Base-by-base conservation (phyloP, 1,140 invertebrate genomes). In the Trachymyrmex cornetzi region DNA sequence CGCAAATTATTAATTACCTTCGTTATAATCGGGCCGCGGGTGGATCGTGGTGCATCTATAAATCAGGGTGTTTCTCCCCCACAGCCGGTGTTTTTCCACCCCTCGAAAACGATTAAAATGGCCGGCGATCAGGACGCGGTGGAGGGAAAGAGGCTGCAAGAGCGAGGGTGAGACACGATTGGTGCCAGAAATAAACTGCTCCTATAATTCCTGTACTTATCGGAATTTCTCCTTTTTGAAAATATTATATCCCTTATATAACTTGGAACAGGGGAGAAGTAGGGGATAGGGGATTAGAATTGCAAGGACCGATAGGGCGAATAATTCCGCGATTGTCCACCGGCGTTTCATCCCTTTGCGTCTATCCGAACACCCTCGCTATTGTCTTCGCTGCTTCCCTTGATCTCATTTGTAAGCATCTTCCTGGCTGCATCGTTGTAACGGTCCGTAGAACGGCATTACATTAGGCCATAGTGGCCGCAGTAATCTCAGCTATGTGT, bases 401-500 rank as follows among this genome's bases (percentile, higher is more conserved):
- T 72, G 63, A 69, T 77, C 75, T 80, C 86, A 86, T 86, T 84
- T 86, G 77, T 79, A 87, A 91, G 80, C 91, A 85, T 93, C 92
- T 93, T 93, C 90, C 89, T 82, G 88, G 66, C 87, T 89, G 84
- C 89, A 84, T 90, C 88, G 88, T 89, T 92, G 92, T 91, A 94
- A 92, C 89, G 74, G 75, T 63, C 77, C 88, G 87, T 90, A 91
- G 77, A 90, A 85, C 75, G 87, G 90, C 87, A 94, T 93, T 93
- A 94, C 92, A 92, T 91, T 93, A 93, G 91, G 89, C 89, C 88
- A 91, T 91, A 93, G 88, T 91, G 72, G 88, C 89, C 89, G 44
- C 88, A 92, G 93, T 95, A 95, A 95, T 95, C 93, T 93, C 92
- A 92, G 91, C 93, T 92, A 95, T 95, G 93, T 94, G 91, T 94